phyloP scores from a whole-genome alignment of 2,113 vertebrate genomes.

The Saiga tatarica region DNA sequence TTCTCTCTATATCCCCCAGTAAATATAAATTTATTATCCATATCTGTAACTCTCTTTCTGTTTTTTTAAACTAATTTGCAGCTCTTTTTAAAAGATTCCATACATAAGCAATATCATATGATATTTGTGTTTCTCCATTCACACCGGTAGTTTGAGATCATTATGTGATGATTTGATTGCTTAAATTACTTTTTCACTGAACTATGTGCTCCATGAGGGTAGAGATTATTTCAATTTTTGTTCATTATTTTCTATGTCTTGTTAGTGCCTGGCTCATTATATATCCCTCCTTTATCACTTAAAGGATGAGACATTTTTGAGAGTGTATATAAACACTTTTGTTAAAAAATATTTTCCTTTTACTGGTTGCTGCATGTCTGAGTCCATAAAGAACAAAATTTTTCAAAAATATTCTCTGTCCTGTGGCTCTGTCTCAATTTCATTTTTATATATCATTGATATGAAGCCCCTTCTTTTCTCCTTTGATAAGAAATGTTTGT shows the following conservation, averaged over 20 bases:
- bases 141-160: background rate
- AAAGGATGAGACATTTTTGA: background rate
- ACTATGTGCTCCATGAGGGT: background rate
- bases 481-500: slow-evolving; percentile 27
- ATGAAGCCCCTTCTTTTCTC: background rate
- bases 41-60: background rate
- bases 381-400: background rate
- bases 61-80: background rate
- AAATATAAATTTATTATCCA: background rate
- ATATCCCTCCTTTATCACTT: background rate
- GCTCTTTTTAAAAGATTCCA: background rate
- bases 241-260: background rate
- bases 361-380: background rate
- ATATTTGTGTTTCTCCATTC: background rate
- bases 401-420: background rate
- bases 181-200: background rate
- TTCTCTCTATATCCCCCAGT: background rate
- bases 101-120: background rate
- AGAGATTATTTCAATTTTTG: background rate
- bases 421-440: background rate
- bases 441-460: slow-evolving; percentile 6
- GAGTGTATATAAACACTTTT: background rate
- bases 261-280: background rate
- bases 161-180: background rate
- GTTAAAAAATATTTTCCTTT: background rate